phyloP scores from a whole-genome alignment of 1,140 invertebrate genomes.

The Wiebesia pumilae region DNA sequence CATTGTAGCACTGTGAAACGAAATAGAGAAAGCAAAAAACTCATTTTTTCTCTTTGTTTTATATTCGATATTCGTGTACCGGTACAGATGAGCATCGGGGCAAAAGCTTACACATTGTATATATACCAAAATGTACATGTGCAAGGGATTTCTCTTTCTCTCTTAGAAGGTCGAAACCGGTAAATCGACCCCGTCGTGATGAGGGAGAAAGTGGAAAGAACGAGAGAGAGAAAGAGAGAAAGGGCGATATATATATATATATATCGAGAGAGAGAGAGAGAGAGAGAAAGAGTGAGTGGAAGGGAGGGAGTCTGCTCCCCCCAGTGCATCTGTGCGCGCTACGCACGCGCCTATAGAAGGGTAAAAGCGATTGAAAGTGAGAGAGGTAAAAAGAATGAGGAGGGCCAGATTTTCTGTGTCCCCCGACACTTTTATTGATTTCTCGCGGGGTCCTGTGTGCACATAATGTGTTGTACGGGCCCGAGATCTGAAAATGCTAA shows the following conservation, averaged over 20 bases:
- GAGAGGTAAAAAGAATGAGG: background rate
- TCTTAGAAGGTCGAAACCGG: slow-evolving; percentile 41
- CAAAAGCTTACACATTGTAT: slow-evolving; percentile 2
- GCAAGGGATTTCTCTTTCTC: background rate
- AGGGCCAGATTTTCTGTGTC: slow-evolving; percentile 30
- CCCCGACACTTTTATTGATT: slow-evolving; percentile 45
- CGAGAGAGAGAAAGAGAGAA: slow-evolving; percentile 12
- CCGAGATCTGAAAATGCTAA: background rate
- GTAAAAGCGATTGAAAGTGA: slow-evolving; percentile 16
- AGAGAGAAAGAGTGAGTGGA: background rate
- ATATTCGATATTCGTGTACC: background rate
- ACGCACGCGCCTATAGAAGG: slow-evolving; percentile 47
- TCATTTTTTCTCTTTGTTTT: background rate
- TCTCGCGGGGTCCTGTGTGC: slow-evolving; percentile 16
- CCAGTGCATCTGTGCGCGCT: slow-evolving; percentile 36
- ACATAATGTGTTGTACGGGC: background rate
- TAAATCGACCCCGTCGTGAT: slow-evolving; percentile 25
- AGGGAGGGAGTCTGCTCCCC: background rate
- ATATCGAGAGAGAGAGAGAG: slow-evolving; percentile 45
- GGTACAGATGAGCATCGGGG: background rate
- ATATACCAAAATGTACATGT: background rate
- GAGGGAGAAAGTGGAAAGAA: slow-evolving; percentile 46
- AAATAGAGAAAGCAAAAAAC: background rate
- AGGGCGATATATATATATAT: no score
- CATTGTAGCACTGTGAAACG: background rate